Base-by-base conservation (phyloP, 2,113 vertebrate species). In the Stercorarius parasiticus region DNA sequence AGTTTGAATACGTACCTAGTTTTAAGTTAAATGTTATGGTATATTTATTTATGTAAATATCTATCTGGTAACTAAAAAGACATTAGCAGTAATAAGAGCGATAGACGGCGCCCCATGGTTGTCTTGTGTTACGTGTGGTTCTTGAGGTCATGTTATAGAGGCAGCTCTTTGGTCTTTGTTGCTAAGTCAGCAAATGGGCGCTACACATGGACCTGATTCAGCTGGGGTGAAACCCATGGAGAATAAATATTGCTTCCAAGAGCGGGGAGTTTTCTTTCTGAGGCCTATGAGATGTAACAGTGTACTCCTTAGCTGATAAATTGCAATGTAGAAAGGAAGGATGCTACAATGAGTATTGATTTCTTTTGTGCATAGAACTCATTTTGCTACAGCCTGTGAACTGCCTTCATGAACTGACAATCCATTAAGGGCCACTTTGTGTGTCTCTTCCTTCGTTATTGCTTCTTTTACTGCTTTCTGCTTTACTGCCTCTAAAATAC, bases 291-390 rank as follows among this genome's bases (percentile, higher is more conserved):
- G 88, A 93, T 95, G 91, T 97, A 96, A 96, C 97, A 92, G 93
- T 65, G 50, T 94, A 87, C 93, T 94, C 69, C 96, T 97, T 91
- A 91, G 97, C 93, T 97, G 97, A 97, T 96, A 84, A 97, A 97
- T 96, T 96, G 77, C 87, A 86, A 69, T 88, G 95, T 88, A 93
- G 84, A 49, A 86, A 94, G 94, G 96, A 97, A 97, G 84, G 95
- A 97, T 93, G 84, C 88, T 97, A 95, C 96, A 94, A 96, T 97
- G 97, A 96, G 90, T 97, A 97, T 98, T 97, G 97, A 97, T 98
- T 98, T 97, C 95, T 97, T 98, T 95, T 97, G 95, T 94, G 96
- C 96, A 91, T 93, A 88, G 92, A 96, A 86, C 85, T 98, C 93
- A 97, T 98, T 98, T 98, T 97, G 96, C 92, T 95, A 36, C 71